Evolutionary conservation across 2,113 vertebrate species (phyloP), one percentile per base, ranked within the genome.

Genomic region (Herpailurus yagouaroundi): DNA sequence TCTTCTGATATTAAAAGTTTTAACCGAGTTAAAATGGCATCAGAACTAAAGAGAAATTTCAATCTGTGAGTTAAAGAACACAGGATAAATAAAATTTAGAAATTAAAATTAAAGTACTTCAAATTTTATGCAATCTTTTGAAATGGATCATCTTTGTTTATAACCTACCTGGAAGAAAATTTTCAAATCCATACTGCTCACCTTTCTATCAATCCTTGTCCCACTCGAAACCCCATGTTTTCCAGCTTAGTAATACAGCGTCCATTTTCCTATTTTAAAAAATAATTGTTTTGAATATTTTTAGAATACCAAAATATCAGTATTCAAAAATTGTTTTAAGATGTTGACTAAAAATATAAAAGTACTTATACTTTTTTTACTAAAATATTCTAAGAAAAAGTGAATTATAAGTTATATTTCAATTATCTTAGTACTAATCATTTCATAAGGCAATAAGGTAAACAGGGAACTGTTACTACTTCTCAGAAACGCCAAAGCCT

Each of bases 171-270:
- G 96, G 91, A 96, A 97, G 94, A 97, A 98, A 97, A 97, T 97
- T 97, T 97, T 97, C 97, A 98, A 98, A 97, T 96, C 85, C 96
- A 97, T 87, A 97, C 85, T 97, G 97, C 98, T 98, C 99, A 99
- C 99, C 99, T 99, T 99, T 99, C 99, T 97, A 99, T 99, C 57
- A 99, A 98, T 93, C 99, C 99, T 97, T 99, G 99, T 89, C 99
- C 99, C 14, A 99, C 99, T 96, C 99, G 99, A 98, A 99, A 99
- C 3, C 99, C 99, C 99, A 99, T 99, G 83, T 99, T 99, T 98
- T 99, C 99, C 98, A 99, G 98, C 98, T 99, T 99, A 88, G 99
- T 99, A 93, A 99, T 99, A 95, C 99, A 99, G 38, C 99, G 99
- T 15, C 99, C 99, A 96, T 99, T 99, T 97, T 99, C 99, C 99